These are phyloP conservation scores for Hemistola chrysoprasaria DNA, from an alignment of 2,888 invertebrate genomes.

Conservation along the genomic window DNA sequence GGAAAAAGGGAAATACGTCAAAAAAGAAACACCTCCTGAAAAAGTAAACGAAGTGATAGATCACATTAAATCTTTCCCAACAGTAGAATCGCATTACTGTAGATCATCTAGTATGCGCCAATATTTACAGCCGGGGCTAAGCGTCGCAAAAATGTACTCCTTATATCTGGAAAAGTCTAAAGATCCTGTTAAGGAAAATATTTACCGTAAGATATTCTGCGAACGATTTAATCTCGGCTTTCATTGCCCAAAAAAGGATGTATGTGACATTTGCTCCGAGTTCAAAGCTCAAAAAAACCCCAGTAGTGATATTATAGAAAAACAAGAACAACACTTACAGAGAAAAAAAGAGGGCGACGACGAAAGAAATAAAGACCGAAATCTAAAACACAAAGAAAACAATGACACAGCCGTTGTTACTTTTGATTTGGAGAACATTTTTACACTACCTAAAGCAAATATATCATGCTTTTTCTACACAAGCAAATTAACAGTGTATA, in stretches of 20 bases:
- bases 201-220: slow-evolving; percentile 20
- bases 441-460: slow-evolving; percentile 15
- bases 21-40: slow-evolving; percentile 12
- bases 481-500: slow-evolving; percentile 21
- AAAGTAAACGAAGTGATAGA: slow-evolving; percentile 20
- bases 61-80: slow-evolving; percentile 22
- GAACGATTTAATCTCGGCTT: slow-evolving; percentile 22
- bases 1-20: slow-evolving; percentile 14
- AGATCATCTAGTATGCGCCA: slow-evolving; percentile 10
- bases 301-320: slow-evolving; percentile 2
- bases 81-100: slow-evolving; percentile 19
- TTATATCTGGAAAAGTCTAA: slow-evolving; percentile 15
- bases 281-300: slow-evolving; percentile 8
- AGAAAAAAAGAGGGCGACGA: slow-evolving; percentile 8
- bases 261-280: slow-evolving; percentile 21
- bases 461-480: slow-evolving; percentile 19
- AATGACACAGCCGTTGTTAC: slow-evolving; percentile 16
- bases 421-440: slow-evolving; percentile 20
- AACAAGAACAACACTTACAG: slow-evolving; percentile 8
- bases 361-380: slow-evolving; percentile 14
- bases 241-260: slow-evolving; percentile 23
- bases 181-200: slow-evolving; percentile 22
- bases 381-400: slow-evolving; percentile 9
- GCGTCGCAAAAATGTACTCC: slow-evolving; percentile 19
- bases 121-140: slow-evolving; percentile 15